Percentiles rank a stretch among this genome's conserved stretches.
Evolutionary conservation across 2,888 invertebrate genomes (phyloP).

Genomic region (Calameuta idolon): DNA sequence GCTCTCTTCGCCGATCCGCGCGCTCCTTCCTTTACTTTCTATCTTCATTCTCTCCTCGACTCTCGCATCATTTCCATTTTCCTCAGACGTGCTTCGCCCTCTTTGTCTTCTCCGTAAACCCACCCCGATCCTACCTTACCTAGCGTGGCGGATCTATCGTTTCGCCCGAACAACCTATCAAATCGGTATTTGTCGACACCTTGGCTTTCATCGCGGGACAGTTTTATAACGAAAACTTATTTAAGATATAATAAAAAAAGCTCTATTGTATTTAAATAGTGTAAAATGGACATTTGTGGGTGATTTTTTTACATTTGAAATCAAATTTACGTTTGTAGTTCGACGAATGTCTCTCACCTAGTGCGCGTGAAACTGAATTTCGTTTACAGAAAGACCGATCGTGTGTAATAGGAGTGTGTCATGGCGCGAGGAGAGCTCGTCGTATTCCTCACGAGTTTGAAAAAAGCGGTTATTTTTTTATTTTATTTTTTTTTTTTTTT

Average conservation of each 20-base stretch:
- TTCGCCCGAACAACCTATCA: conserved; percentile 50
- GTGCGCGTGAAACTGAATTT: conserved; percentile 64
- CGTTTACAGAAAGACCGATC: conserved; percentile 38
- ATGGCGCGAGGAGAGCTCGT: conserved; percentile 2
- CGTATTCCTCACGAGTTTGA: neutral
- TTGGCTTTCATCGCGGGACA: conserved; percentile 61
- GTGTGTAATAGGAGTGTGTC: conserved; percentile 35
- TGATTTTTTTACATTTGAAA: conserved; percentile 62
- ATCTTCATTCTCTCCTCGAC: neutral
- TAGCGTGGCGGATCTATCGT: conserved; percentile 49
- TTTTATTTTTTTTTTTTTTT: neutral
- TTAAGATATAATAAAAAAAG: conserved; percentile 63
- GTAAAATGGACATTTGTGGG: conserved; percentile 66
- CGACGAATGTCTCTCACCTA: conserved; percentile 66
- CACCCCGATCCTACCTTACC: conserved; percentile 6
- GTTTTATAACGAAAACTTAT: conserved; percentile 65
- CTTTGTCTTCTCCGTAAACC: neutral
- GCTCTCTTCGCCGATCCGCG: neutral
- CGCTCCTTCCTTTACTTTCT: neutral
- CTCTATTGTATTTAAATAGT: conserved; percentile 68
- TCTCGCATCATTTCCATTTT: neutral
- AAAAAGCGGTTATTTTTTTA: neutral
- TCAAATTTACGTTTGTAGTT: conserved; percentile 66
- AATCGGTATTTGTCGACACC: conserved; percentile 62
- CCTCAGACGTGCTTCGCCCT: neutral